Conservation (phyloP, 2,113 vertebrate genomes). For the Eidolon helvum region DNA sequence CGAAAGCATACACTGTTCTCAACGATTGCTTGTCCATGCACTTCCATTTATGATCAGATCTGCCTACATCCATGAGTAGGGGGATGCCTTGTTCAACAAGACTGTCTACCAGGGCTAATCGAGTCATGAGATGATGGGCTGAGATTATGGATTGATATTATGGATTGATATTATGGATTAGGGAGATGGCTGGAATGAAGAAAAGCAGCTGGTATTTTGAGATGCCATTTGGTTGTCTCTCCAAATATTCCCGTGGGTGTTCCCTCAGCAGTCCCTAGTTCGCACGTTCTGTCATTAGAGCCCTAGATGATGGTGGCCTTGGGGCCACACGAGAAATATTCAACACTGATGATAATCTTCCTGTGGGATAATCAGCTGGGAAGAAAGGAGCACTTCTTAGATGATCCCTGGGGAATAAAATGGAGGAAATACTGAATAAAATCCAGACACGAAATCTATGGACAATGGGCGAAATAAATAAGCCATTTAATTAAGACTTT, state of each 20-base stretch:
- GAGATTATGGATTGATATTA: too few species aligned
- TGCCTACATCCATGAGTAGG: background rate
- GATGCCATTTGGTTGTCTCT: constrained; percentile 72
- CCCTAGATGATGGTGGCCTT: constrained; percentile 64
- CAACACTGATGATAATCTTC: constrained; percentile 39
- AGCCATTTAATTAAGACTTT: background rate
- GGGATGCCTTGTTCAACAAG: background rate
- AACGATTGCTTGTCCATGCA: background rate
- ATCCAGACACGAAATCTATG: background rate
- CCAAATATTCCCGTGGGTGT: constrained; percentile 72
- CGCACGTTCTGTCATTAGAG: constrained; percentile 69
- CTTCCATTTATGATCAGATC: background rate
- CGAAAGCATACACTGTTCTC: background rate
- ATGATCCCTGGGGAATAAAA: constrained; percentile 8
- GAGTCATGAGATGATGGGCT: too few species aligned
- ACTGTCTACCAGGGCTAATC: background rate
- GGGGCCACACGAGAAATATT: constrained; percentile 64
- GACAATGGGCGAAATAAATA: background rate
- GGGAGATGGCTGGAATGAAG: constrained; percentile 57
- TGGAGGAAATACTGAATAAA: background rate
- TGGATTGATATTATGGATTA: background rate
- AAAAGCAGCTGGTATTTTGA: constrained; percentile 62
- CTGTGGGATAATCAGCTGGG: constrained; percentile 74
- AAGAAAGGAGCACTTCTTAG: constrained; percentile 60
- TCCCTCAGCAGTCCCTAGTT: constrained; percentile 74